Conservation (phyloP, 1,140 invertebrate genomes). For the Brachionus calyciflorus region DNA sequence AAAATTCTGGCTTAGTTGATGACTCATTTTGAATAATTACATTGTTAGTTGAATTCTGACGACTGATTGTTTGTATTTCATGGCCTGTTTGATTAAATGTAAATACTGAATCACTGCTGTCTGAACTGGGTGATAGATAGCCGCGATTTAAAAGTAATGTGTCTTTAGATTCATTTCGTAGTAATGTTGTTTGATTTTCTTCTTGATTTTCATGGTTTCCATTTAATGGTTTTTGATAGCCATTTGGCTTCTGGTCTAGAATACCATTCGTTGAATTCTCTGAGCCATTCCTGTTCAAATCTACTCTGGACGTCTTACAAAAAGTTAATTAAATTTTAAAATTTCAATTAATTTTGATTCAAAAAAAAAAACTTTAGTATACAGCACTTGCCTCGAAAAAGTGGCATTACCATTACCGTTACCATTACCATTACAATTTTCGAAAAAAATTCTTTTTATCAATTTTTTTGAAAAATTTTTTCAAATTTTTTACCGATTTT, state of each 20-base stretch:
- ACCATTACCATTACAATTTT: too few species aligned
- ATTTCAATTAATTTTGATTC: too few species aligned
- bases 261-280: neutral
- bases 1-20: neutral
- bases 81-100: neutral
- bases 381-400: too few species aligned
- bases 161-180: slow-evolving; percentile 27
- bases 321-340: too few species aligned
- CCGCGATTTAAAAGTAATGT: neutral
- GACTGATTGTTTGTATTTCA: neutral
- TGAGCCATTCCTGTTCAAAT: neutral
- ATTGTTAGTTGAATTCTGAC: neutral
- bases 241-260: neutral
- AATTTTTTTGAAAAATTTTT: too few species aligned
- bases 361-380: neutral
- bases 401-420: too few species aligned
- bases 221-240: neutral
- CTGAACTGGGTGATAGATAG: slow-evolving; percentile 39
- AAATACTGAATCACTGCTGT: slow-evolving; percentile 18
- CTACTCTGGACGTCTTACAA: neutral
- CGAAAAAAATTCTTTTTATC: too few species aligned
- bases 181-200: neutral
- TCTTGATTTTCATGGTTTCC: neutral
- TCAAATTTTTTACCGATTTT: too few species aligned
- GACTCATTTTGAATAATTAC: neutral